Evolutionary conservation across 1,140 invertebrate species (phyloP).

Genomic region (Melitaea cinxia): DNA sequence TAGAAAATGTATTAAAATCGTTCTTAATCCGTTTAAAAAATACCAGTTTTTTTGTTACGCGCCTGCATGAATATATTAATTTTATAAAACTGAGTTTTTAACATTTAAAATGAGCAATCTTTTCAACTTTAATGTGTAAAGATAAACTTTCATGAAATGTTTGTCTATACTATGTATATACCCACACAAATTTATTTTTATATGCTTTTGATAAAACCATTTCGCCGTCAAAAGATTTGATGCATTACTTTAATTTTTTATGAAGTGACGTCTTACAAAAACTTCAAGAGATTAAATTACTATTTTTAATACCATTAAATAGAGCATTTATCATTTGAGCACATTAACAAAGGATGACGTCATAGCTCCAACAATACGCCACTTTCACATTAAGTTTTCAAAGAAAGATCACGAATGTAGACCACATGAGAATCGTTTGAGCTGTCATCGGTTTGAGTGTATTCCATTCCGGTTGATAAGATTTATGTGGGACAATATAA

Average conservation of each 20-base stretch:
- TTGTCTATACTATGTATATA: no score
- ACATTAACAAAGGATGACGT: slow-evolving; percentile 37
- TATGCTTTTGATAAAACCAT: background rate
- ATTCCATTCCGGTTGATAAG: slow-evolving; percentile 46
- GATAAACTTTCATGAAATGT: no score
- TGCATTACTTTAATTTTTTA: slow-evolving; percentile 1
- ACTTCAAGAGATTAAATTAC: slow-evolving; percentile 6
- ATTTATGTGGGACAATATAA: slow-evolving; percentile 58
- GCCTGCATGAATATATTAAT: no score
- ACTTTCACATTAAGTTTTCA: slow-evolving; percentile 39
- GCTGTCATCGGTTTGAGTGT: slow-evolving; percentile 47
- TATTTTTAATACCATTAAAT: slow-evolving; percentile 19
- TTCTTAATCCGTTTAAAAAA: no score
- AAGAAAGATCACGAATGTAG: slow-evolving; percentile 53
- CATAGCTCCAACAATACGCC: slow-evolving; percentile 27
- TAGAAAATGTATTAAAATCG: no score
- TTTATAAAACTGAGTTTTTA: no score
- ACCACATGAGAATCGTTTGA: slow-evolving; percentile 57
- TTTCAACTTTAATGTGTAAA: no score
- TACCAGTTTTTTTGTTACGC: no score
- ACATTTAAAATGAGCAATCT: no score
- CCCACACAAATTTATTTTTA: no score
- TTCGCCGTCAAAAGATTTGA: no score
- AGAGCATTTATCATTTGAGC: slow-evolving; percentile 24
- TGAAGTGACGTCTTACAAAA: background rate